Percentiles rank a stretch among this genome's conserved stretches.
These are phyloP conservation scores for Rhimphoctona megacephalus DNA, from an alignment of 2,888 invertebrate genomes.

Conservation along the genomic window DNA sequence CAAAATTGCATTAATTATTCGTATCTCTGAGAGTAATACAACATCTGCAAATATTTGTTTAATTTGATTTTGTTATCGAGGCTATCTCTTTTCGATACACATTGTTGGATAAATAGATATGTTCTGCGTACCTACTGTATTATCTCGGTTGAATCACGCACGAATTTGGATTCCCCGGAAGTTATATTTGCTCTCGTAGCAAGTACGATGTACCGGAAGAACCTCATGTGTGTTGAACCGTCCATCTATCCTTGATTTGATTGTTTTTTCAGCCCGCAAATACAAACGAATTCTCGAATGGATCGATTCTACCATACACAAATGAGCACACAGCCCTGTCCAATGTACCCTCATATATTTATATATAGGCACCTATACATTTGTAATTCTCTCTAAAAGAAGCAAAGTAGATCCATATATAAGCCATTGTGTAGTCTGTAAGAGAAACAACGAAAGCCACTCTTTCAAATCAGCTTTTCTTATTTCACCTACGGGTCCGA, in stretches of 20 bases:
- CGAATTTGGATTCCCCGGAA: slow-evolving; percentile 47
- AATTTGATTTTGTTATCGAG: background rate
- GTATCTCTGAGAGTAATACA: no score
- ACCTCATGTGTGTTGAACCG: slow-evolving; percentile 10
- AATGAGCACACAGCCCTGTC: background rate
- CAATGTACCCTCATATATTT: background rate
- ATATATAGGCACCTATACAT: background rate
- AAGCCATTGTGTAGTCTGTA: slow-evolving; percentile 27
- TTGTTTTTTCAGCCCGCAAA: slow-evolving; percentile 52
- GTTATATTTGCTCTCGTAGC: slow-evolving; percentile 51
- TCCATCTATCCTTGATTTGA: slow-evolving; percentile 25
- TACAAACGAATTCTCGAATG: slow-evolving; percentile 44
- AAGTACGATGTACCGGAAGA: slow-evolving; percentile 45
- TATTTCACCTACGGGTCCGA: slow-evolving; percentile 19
- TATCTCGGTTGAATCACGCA: slow-evolving; percentile 50
- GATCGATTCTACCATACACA: slow-evolving; percentile 39
- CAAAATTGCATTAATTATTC: no score
- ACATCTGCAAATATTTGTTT: background rate
- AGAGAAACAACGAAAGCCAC: slow-evolving; percentile 48
- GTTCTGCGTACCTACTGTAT: slow-evolving; percentile 13
- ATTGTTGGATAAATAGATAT: background rate
- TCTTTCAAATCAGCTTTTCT: slow-evolving; percentile 55
- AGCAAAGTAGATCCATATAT: slow-evolving; percentile 29
- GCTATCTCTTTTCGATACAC: background rate
- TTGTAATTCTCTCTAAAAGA: slow-evolving; percentile 3